phyloP scores from a whole-genome alignment of 2,797 vertebrate genomes.

The Channallabes apus region DNA sequence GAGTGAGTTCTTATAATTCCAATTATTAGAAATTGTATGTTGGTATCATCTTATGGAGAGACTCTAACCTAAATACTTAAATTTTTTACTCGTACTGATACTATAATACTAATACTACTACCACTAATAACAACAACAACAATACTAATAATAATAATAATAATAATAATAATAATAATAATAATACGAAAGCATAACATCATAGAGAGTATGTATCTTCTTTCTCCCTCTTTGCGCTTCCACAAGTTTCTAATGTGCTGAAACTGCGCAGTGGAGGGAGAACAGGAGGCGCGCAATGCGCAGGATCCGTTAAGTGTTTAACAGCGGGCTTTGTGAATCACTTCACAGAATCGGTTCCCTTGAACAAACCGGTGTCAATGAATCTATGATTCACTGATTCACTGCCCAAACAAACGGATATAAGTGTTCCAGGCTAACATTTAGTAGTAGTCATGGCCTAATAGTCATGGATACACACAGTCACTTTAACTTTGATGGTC shows the following conservation, averaged over 20 bases:
- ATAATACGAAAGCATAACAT: background rate
- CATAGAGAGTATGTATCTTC: background rate
- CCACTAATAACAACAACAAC: background rate
- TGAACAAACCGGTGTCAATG: background rate
- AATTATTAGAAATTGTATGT: background rate
- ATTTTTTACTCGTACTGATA: background rate
- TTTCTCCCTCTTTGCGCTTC: slow-evolving; percentile 21
- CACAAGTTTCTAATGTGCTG: slow-evolving; percentile 56
- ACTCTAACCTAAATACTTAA: background rate
- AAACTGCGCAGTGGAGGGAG: slow-evolving; percentile 69
- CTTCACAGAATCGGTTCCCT: slow-evolving; percentile 1
- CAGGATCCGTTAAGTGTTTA: slow-evolving; percentile 63
- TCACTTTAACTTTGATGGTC: background rate
- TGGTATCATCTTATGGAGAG: background rate
- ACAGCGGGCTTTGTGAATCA: slow-evolving; percentile 1
- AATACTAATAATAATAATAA: background rate
- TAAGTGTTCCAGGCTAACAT: background rate
- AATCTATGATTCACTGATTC: slow-evolving; percentile 2
- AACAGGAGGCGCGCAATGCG: slow-evolving; percentile 71
- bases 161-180: background rate
- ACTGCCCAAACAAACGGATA: background rate
- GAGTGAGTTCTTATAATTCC: background rate
- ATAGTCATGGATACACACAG: background rate
- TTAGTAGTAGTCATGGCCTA: background rate
- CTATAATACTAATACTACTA: background rate